phyloP scores from a whole-genome alignment of 2,797 vertebrate genomes.

The Siniperca undulata region DNA sequence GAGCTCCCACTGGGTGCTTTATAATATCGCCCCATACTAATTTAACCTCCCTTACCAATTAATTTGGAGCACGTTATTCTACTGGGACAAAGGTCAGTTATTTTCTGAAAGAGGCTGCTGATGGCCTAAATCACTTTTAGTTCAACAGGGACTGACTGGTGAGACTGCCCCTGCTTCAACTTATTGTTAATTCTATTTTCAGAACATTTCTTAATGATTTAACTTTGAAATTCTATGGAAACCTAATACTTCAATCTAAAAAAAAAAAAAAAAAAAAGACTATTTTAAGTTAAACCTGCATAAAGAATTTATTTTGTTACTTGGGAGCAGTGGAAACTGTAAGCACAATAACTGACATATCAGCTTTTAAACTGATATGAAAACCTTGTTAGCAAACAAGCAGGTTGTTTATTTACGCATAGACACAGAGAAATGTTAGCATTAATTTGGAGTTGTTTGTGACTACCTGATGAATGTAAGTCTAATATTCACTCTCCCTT shows the following conservation, averaged over 20 bases:
- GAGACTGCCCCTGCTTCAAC: slow-evolving; percentile 28
- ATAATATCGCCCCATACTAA: slow-evolving; percentile 75
- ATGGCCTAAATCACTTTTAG: slow-evolving; percentile 79
- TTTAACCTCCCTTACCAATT: slow-evolving; percentile 80
- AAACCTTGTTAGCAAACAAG: neutral
- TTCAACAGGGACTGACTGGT: slow-evolving; percentile 52
- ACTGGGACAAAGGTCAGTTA: slow-evolving; percentile 80
- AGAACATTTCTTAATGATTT: slow-evolving; percentile 13
- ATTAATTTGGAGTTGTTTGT: neutral
- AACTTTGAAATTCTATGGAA: slow-evolving; percentile 8
- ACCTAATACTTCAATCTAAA: neutral
- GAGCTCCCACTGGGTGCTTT: slow-evolving; percentile 77
- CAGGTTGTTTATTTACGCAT: neutral
- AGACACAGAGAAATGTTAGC: too few species aligned
- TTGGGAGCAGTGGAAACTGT: neutral
- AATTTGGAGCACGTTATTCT: slow-evolving; percentile 79
- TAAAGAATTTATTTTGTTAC: neutral
- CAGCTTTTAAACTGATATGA: neutral
- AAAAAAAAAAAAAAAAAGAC: neutral
- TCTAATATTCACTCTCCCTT: neutral
- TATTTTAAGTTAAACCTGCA: neutral
- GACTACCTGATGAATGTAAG: neutral
- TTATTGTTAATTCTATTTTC: slow-evolving; percentile 30
- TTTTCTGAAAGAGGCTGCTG: slow-evolving; percentile 75
- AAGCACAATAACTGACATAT: neutral